These are phyloP conservation scores for Eupristina koningsbergeri DNA, from an alignment of 1,140 invertebrate genomes.

Conservation along the genomic window DNA sequence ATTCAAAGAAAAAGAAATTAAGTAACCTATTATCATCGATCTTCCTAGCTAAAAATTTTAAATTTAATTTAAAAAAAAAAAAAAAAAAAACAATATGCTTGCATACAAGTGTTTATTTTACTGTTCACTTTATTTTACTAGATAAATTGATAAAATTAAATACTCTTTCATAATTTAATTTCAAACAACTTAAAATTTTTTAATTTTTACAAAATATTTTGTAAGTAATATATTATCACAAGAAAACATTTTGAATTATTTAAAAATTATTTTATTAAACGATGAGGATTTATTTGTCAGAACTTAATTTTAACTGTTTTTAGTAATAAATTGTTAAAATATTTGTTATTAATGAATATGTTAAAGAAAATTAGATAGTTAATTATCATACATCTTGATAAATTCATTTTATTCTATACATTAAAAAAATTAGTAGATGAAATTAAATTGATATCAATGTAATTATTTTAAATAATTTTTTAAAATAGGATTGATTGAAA, in stretches of 20 bases:
- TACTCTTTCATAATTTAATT: background rate
- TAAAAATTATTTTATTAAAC: background rate
- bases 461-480: conserved; percentile 1
- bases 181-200: background rate
- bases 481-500: conserved; percentile 27
- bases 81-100: background rate
- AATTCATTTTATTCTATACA: background rate
- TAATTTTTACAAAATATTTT: background rate
- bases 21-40: background rate
- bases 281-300: background rate
- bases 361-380: conserved; percentile 1
- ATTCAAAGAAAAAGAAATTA: conserved; percentile 35
- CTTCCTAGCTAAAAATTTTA: conserved; percentile 40
- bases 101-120: background rate
- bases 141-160: background rate
- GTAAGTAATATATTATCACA: background rate
- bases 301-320: background rate
- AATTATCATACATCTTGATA: background rate
- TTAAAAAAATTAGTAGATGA: background rate
- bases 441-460: conserved; percentile 5
- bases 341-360: background rate
- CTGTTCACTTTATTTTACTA: background rate
- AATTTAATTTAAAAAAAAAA: conserved; percentile 31
- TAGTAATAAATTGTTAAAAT: conserved; percentile 1
- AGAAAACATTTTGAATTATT: background rate